Percentiles rank a stretch among this genome's conserved stretches.
Conservation (phyloP, 2,113 vertebrate genomes). For the Hymenochirus boettgeri region DNA sequence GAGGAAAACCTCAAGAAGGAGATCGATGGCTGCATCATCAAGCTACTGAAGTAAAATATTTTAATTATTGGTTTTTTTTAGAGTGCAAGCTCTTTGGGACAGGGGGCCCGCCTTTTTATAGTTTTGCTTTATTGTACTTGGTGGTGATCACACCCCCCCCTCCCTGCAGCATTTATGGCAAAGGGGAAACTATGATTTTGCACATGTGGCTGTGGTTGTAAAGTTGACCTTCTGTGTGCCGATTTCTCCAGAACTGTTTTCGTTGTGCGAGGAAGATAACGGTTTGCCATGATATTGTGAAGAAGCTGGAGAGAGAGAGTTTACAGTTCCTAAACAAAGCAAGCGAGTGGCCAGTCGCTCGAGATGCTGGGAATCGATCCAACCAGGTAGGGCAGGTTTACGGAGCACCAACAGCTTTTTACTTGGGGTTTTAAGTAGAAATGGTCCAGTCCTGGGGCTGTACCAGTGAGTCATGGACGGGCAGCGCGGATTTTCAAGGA, state of each 20-base stretch:
- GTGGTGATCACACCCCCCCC: no score
- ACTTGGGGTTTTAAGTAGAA: no score
- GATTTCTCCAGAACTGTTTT: slow-evolving; percentile 71
- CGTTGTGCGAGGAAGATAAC: slow-evolving; percentile 84
- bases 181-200: neutral
- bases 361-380: slow-evolving; percentile 94
- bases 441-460: no score
- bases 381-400: slow-evolving; percentile 71
- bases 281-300: slow-evolving; percentile 86
- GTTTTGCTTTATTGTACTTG: no score
- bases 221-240: slow-evolving; percentile 71
- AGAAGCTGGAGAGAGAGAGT: slow-evolving; percentile 83
- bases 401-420: no score
- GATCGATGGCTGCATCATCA: slow-evolving; percentile 79
- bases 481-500: no score
- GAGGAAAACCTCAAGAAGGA: slow-evolving; percentile 90
- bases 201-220: slow-evolving; percentile 58
- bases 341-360: slow-evolving; percentile 84
- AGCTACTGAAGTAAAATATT: slow-evolving; percentile 81
- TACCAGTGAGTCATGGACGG: no score
- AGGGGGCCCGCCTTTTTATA: no score
- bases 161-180: no score
- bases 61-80: slow-evolving; percentile 6
- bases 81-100: no score
- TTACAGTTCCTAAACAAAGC: slow-evolving; percentile 79